Evolutionary conservation across 1,140 invertebrate genomes (phyloP), one percentile per base, ranked within the genome.

Genomic region (Lasioglossum albipes): DNA sequence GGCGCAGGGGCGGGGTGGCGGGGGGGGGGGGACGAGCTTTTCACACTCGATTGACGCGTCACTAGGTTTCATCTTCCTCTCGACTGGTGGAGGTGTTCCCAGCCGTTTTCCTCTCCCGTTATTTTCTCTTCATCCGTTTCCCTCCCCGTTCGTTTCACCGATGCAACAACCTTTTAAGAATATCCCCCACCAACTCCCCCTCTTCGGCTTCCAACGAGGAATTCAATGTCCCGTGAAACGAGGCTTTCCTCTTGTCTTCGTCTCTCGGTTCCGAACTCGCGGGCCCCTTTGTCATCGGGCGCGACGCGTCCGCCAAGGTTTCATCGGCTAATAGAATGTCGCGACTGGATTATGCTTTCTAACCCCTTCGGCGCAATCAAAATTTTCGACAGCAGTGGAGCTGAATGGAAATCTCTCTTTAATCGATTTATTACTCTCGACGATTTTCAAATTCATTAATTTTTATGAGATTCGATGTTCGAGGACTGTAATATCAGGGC

Each of bases 161-260:
- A 45, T 20, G 65, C 65, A 54, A 74, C 70, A 76, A 78, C 75
- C 75, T 78, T 82, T 82, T 67, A 82, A 67, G 80, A 78, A 59
- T 78, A 78, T 74, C 10, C 61, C 42, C 45, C 0, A 7, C 52
- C 12, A 2, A 1, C 45, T 16, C 27, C 42, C 27, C 20, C 59
- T 61, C 66, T n/a, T 66, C 54, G 52, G 16, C 27, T 31, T 20
- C 36, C 67, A 52, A 61, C 31, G 59, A 45, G 59, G 77, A 75
- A 83, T 75, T 83, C 75, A 83, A 83, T 83, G 81, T 79, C 41
- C 54, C 81, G 77, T 80, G 72, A 83, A 83, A 83, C 81, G 78
- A 83, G 81, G 3, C 81, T 45, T 57, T 64, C 49, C 62, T 75
- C 71, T 70, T 45, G 16, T 70, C 70, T 70, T 62, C 16, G 10